Percentiles rank a stretch among this genome's conserved stretches.
Evolutionary conservation across 2,888 invertebrate species (phyloP).

Genomic region (Microctonus aethiopoides): DNA sequence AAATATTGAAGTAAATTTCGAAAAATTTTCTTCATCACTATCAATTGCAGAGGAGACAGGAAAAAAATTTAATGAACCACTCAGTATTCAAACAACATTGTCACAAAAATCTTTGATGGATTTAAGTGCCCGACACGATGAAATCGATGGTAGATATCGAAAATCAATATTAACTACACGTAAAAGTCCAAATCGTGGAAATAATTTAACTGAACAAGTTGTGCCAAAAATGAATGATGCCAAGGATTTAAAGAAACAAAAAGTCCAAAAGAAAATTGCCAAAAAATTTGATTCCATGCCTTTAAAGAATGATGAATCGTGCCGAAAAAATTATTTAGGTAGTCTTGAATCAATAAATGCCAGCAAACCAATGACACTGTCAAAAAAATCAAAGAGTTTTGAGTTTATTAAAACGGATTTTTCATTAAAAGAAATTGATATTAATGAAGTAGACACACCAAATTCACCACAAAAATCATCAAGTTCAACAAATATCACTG

Average conservation of each 20-base stretch:
- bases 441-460: constrained; percentile 37
- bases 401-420: constrained; percentile 58
- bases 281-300: constrained; percentile 5
- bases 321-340: constrained; percentile 47
- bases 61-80: not conserved
- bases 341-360: constrained; percentile 55
- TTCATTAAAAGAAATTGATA: constrained; percentile 37
- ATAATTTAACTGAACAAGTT: constrained; percentile 29
- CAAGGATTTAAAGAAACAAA: constrained; percentile 18
- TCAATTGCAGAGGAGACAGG: not conserved
- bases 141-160: constrained; percentile 62
- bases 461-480: constrained; percentile 49
- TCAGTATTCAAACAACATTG: not conserved
- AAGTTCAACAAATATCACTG: constrained; percentile 46
- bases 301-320: not conserved
- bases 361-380: constrained; percentile 32
- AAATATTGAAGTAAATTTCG: not conserved
- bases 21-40: not conserved
- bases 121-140: constrained; percentile 39
- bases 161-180: constrained; percentile 60
- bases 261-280: constrained; percentile 30
- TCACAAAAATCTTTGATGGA: not conserved
- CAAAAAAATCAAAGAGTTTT: constrained; percentile 63
- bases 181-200: constrained; percentile 50
- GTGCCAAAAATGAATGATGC: constrained; percentile 27